These are phyloP conservation scores for Xestia rhomboidea DNA, from an alignment of 2,888 invertebrate species.

Conservation along the genomic window DNA sequence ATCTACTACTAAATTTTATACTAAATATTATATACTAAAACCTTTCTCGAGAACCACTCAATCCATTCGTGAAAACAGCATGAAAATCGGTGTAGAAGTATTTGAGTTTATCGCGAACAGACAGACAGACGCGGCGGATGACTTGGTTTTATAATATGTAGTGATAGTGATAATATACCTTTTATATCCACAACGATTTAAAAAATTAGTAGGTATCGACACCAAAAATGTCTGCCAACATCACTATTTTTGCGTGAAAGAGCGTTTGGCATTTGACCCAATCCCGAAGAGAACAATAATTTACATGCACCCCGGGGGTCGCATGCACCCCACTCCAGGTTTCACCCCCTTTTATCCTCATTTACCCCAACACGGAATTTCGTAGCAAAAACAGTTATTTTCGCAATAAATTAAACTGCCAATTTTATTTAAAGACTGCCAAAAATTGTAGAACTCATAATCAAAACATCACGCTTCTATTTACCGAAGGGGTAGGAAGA, in stretches of 20 bases:
- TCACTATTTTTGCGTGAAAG: conserved; percentile 71
- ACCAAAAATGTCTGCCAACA: conserved; percentile 49
- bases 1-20: too few species aligned
- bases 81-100: too few species aligned
- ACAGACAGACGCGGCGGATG: too few species aligned
- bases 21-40: too few species aligned
- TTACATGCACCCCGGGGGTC: conserved; percentile 71
- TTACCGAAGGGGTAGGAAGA: too few species aligned
- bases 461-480: neutral
- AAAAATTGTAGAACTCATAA: neutral
- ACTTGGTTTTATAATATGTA: too few species aligned
- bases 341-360: conserved; percentile 8
- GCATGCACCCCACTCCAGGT: conserved; percentile 40
- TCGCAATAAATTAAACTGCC: conserved; percentile 26
- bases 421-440: conserved; percentile 13
- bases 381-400: conserved; percentile 52
- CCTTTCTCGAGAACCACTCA: too few species aligned
- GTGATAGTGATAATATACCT: too few species aligned
- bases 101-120: too few species aligned
- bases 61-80: too few species aligned
- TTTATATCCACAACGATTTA: too few species aligned
- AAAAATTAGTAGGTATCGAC: too few species aligned
- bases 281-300: conserved; percentile 78
- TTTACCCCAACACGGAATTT: conserved; percentile 41
- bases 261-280: conserved; percentile 75